Evolutionary conservation across 2,113 vertebrate species (phyloP), one percentile per base, ranked within the genome.

Genomic region (Sylvilagus bachmani): DNA sequence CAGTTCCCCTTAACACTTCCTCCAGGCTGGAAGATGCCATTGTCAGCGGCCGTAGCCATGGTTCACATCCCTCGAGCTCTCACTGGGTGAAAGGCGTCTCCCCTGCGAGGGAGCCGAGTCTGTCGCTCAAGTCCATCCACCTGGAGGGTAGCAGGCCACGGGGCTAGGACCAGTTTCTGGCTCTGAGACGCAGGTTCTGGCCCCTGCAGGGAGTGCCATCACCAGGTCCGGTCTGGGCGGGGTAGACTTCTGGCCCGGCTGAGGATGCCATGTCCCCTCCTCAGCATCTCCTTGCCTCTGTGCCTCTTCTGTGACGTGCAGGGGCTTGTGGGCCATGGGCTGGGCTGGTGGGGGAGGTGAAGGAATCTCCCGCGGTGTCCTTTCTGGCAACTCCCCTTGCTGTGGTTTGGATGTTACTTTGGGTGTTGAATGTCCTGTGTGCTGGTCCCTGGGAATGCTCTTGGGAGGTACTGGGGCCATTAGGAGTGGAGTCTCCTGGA

Each of bases 1-100:
- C 92, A 97, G 95, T 97, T 97, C 97, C 95, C 73, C 90, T 96
- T 86, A 44, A 70, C 44, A 96, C 93, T 97, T 97, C 96, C 97
- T 88, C 95, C 79, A 10, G 64, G 71, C 87, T 94, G 78, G 93
- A 91, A 95, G 95, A 97, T 95, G 92, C 94, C 87, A 81, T 84
- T 90, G 96, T 94, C 96, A 94, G 92, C 92, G 83, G 92, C 94
- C 93, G 38, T 67, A 85, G 69, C 58, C 89, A 82, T 14, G 80
- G 91, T 83, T 89, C 49, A 79, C 14, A 33, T 33, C 67, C 44
- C 29, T 11, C 12, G 70, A 29, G 74, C 4, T 14, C 75, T 75
- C 22, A 2, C 55, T 49, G 22, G 75, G 58, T 69, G 84, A 51
- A 82, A 66, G 89, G n/a, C 29, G 27, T 17, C 67, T 53, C 79